Evolutionary conservation across 2,113 vertebrate genomes (phyloP), one percentile per base, ranked within the genome.

Genomic region (Amphiprion percula): DNA sequence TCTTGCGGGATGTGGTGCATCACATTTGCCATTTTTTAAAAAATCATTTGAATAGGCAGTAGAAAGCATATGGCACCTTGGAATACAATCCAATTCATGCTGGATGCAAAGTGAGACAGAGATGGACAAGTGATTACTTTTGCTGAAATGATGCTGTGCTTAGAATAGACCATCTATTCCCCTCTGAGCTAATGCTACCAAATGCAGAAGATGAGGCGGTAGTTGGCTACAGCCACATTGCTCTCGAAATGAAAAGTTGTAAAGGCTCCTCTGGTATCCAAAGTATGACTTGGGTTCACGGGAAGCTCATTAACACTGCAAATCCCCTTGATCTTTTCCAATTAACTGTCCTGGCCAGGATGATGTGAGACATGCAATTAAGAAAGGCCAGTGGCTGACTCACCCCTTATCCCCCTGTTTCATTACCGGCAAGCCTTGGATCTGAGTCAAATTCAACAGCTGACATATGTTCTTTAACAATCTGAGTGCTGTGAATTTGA

Each of bases 241-340:
- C 78, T 80, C 17, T 28, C 84, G 73, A 89, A 84, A 84, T 76
- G 61, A 82, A 88, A 88, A 80, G 78, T 87, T 87, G 79, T 52
- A 77, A 87, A 85, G 41, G 58, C 85, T 92, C 87, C 84, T 90
- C 68, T 86, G 84, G 81, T 91, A 82, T 90, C 89, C 74, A 83
- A 81, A 87, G 74, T 90, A 84, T 91, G 88, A 89, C 79, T 89
- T 46, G 67, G 82, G 88, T 87, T 91, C 87, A 89, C 82, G 15
- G 82, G 85, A 90, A 92, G 89, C 92, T 93, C 90, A 87, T 91
- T 91, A 92, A 90, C 85, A 87, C 87, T 81, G 80, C 82, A 86
- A 91, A 91, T 93, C 85, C 88, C 86, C 84, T 90, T 94, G 90
- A 93, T 91, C 90, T 91, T 88, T 84, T 89, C 92, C 90, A 94